Evolutionary conservation across 2,797 vertebrate species (phyloP).

Genomic region (Anguilla marmorata): DNA sequence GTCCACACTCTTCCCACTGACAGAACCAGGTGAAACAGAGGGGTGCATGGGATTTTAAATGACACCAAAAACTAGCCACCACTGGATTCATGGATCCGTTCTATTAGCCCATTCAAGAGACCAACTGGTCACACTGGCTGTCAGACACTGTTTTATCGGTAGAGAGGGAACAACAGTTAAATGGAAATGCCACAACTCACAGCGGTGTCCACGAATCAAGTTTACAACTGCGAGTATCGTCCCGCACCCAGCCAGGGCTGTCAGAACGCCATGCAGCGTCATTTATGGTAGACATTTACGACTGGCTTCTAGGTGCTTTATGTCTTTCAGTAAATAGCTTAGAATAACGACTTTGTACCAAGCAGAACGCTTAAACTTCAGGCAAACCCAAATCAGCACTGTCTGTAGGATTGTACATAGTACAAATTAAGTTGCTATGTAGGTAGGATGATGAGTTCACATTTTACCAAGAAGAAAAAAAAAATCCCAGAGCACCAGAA

Average conservation of each 20-base stretch:
- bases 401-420: background rate
- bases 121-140: background rate
- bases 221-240: background rate
- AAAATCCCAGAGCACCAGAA: background rate
- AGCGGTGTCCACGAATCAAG: background rate
- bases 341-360: background rate
- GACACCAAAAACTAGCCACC: background rate
- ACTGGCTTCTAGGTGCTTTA: background rate
- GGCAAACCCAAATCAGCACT: background rate
- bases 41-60: background rate
- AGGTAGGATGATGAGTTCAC: background rate
- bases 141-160: background rate
- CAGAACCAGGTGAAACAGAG: background rate
- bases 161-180: background rate
- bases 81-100: background rate
- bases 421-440: background rate
- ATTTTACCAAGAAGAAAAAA: background rate
- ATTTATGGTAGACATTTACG: background rate
- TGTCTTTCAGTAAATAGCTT: background rate
- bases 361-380: background rate
- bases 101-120: background rate
- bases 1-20: background rate
- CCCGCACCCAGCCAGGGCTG: background rate
- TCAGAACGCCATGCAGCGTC: background rate
- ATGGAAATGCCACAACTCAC: constrained; percentile 4